These are phyloP conservation scores for Chionoecetes opilio DNA, from an alignment of 1,140 invertebrate species.

Conservation along the genomic window DNA sequence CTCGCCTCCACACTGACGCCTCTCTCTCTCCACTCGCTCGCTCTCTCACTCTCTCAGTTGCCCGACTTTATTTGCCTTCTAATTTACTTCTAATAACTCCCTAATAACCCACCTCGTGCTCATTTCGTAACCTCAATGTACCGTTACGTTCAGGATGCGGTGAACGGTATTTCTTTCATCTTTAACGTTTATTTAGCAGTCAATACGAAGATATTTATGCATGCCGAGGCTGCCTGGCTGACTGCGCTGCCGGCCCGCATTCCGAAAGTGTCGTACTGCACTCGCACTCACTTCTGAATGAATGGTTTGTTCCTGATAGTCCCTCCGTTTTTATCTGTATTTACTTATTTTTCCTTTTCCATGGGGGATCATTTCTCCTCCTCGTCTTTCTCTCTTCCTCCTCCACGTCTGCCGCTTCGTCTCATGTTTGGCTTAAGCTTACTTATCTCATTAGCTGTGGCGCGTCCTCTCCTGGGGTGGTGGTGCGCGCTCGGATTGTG, in stretches of 20 bases:
- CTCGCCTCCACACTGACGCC: slow-evolving; percentile 61
- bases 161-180: neutral
- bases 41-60: slow-evolving; percentile 60
- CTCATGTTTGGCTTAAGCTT: slow-evolving; percentile 35
- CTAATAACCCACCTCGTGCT: neutral
- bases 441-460: slow-evolving; percentile 44
- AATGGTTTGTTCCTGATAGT: slow-evolving; percentile 73
- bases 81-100: neutral
- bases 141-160: neutral
- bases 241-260: slow-evolving; percentile 56
- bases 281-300: slow-evolving; percentile 64
- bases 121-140: neutral
- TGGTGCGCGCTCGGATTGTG: too few relatives aligned
- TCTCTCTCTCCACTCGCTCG: neutral
- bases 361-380: neutral
- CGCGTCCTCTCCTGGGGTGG: neutral
- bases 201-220: slow-evolving; percentile 67
- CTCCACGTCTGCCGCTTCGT: neutral
- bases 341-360: neutral
- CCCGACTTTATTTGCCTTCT: slow-evolving; percentile 58
- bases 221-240: slow-evolving; percentile 32
- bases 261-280: slow-evolving; percentile 76
- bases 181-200: slow-evolving; percentile 19
- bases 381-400: neutral
- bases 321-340: slow-evolving; percentile 5